A percentile compares a stretch with the other conserved stretches of the same genome.
phyloP scores from a whole-genome alignment of 2,888 invertebrate genomes.

The Synanthedon andrenaeformis region DNA sequence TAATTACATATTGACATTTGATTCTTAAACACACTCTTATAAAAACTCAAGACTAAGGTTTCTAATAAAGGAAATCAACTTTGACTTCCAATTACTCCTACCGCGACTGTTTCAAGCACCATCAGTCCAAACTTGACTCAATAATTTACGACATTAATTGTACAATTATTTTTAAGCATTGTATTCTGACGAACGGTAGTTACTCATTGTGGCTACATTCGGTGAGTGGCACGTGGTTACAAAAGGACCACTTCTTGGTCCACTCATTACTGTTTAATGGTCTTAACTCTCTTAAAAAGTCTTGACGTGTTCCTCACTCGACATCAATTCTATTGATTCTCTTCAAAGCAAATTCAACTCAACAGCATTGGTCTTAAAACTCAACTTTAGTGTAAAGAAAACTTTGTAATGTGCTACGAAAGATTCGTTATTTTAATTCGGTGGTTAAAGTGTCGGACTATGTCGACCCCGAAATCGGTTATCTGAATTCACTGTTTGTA shows the following conservation, averaged over 20 bases:
- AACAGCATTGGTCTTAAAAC: constrained; percentile 10
- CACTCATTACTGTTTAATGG: constrained; percentile 69
- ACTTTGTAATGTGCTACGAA: constrained; percentile 31
- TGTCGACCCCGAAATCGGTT: constrained; percentile 55
- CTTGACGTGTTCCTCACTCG: constrained; percentile 42
- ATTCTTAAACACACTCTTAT: no score
- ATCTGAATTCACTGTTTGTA: constrained; percentile 57
- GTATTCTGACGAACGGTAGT: constrained; percentile 61
- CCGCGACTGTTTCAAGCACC: constrained; percentile 48
- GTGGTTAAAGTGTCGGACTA: constrained; percentile 60
- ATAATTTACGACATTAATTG: constrained; percentile 49
- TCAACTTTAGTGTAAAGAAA: constrained; percentile 1
- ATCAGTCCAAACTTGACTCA: constrained; percentile 24
- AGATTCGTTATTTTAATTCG: constrained; percentile 58
- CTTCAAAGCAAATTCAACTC: constrained; percentile 12
- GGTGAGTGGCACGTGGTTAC: constrained; percentile 61
- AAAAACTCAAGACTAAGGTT: constrained; percentile 17
- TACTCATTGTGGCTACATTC: constrained; percentile 44
- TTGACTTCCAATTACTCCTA: constrained; percentile 49
- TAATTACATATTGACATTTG: no score
- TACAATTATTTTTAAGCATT: constrained; percentile 63
- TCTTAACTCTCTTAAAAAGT: constrained; percentile 46
- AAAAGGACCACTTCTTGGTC: constrained; percentile 56
- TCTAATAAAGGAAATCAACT: constrained; percentile 26
- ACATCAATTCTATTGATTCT: constrained; percentile 9